phyloP scores from a whole-genome alignment of 2,888 invertebrate genomes.

The Nebria salina region DNA sequence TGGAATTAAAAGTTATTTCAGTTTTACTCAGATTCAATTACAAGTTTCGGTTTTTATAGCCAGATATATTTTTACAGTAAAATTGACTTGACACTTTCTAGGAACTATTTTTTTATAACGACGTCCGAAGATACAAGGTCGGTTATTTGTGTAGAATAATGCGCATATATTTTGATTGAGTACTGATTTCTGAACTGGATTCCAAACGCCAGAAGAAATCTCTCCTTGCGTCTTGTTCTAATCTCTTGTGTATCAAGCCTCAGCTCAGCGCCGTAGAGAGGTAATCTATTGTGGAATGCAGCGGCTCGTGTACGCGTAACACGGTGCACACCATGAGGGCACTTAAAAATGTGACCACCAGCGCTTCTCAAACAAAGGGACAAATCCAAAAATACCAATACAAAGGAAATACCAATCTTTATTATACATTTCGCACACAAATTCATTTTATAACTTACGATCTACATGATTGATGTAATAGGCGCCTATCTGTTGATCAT shows the following conservation, averaged over 20 bases:
- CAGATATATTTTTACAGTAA: too few relatives aligned
- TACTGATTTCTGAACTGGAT: neutral
- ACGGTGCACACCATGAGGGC: neutral
- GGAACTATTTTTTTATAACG: too few relatives aligned
- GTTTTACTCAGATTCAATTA: neutral
- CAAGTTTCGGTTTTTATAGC: too few relatives aligned
- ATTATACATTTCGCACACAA: too few relatives aligned
- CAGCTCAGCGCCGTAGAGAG: neutral
- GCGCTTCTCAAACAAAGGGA: neutral
- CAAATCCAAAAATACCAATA: neutral
- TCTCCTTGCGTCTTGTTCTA: neutral
- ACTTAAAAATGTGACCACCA: slow-evolving; percentile 1
- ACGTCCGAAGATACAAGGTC: too few relatives aligned
- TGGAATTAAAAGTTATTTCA: neutral
- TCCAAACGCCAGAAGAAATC: neutral
- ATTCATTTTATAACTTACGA: slow-evolving; percentile 73
- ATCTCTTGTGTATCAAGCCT: neutral
- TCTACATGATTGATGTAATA: slow-evolving; percentile 98
- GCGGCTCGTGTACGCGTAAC: neutral
- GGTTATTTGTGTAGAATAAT: too few relatives aligned
- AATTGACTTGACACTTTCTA: too few relatives aligned
- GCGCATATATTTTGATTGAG: neutral
- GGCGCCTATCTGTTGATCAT: slow-evolving; percentile 92
- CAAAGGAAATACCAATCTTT: neutral
- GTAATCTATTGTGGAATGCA: neutral